Evolutionary conservation across 1,140 invertebrate genomes (phyloP), one percentile per base, ranked within the genome.

Genomic region (Dendroctonus valens): DNA sequence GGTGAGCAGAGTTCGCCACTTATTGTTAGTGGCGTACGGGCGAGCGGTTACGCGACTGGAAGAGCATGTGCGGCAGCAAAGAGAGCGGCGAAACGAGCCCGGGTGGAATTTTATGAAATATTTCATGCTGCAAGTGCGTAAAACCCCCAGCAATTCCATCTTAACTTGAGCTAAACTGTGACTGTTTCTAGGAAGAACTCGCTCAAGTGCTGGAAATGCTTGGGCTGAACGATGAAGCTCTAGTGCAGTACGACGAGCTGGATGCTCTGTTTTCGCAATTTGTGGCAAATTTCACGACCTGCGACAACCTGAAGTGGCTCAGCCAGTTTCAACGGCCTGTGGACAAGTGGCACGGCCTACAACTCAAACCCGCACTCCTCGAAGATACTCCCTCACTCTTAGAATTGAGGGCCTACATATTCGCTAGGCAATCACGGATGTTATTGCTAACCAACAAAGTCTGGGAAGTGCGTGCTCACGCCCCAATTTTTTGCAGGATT

Each of bases 201-300:
- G 96, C 94, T 55, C 93, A 97, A 82, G 91, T 95, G 65, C 86
- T 97, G 71, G 92, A 97, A 84, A 96, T 96, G 88, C 80, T 99
- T 66, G 93, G 93, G 63, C 81, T 98, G 53, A 89, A 92, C 78
- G 94, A 97, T 73, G 96, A 98, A 82, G 93, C 96, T 37, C 80
- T 99, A 65, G 90, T 98, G 52, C 96, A 98, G 75, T 98, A 98
- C 81, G 96, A 99, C 82, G 96, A 98, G 82, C 81, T 98, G 71
- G 96, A 98, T 84, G 96, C 96, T 59, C 84, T 98, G 54, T 98
- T 98, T 79, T 95, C 95, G 8, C 95, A 98, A 81, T 97, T 97
- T 82, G 88, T 98, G 44, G 86, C 96, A 62, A 97, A 97, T 82
- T 93, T 92, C 50, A 89, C 91, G 77, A 84, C 92, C 68, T 91